These are phyloP conservation scores for Ennomos quercinarius DNA, from an alignment of 2,888 invertebrate species.

Conservation along the genomic window DNA sequence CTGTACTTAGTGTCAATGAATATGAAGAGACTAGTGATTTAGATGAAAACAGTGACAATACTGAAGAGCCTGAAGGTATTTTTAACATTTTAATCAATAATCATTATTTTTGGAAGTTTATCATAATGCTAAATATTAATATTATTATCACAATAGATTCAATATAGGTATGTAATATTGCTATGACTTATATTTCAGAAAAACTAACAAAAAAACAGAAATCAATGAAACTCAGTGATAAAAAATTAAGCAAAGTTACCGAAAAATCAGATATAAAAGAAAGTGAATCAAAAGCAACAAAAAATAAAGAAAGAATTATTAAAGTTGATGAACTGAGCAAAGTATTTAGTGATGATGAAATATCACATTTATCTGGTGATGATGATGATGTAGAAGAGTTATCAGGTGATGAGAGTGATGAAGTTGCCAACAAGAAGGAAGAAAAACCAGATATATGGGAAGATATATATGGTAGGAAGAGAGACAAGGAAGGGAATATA, in stretches of 20 bases:
- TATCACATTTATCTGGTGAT: conserved; percentile 71
- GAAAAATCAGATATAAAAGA: conserved; percentile 33
- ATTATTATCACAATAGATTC: too few species aligned
- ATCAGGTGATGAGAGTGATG: conserved; percentile 50
- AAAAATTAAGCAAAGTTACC: conserved; percentile 37
- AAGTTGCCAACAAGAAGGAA: conserved; percentile 48
- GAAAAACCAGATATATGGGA: conserved; percentile 87
- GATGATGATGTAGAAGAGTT: conserved; percentile 47
- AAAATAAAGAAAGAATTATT: conserved; percentile 53
- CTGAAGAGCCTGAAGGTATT: conserved; percentile 55
- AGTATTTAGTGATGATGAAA: conserved; percentile 80
- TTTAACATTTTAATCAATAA: background rate
- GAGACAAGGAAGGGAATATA: conserved; percentile 92
- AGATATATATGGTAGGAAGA: conserved; percentile 96
- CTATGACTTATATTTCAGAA: conserved; percentile 48
- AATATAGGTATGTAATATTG: background rate
- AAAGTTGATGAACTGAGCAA: conserved; percentile 64
- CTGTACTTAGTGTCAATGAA: conserved; percentile 25
- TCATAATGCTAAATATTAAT: background rate
- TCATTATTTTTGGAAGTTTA: background rate
- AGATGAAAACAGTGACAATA: conserved; percentile 35
- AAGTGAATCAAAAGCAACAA: conserved; percentile 31
- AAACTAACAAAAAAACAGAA: conserved; percentile 48
- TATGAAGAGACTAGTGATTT: conserved; percentile 27
- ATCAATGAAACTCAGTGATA: conserved; percentile 42